Evolutionary conservation across 2,113 vertebrate species (phyloP).

Genomic region (Nesoenas mayeri): DNA sequence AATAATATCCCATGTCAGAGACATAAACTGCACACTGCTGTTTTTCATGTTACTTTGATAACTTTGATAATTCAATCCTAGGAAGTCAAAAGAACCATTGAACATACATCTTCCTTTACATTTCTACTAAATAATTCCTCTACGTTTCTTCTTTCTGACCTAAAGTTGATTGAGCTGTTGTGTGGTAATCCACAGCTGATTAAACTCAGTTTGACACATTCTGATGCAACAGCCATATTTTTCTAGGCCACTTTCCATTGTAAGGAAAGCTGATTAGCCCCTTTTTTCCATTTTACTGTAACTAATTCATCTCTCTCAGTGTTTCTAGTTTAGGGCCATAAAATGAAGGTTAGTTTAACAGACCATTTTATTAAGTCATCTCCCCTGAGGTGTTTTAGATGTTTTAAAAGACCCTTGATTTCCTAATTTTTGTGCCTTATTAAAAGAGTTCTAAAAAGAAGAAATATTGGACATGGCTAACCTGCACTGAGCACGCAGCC

Average conservation of each 20-base stretch:
- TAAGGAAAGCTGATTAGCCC: neutral
- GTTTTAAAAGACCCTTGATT: neutral
- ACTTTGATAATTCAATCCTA: neutral
- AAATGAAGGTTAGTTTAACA: constrained; percentile 19
- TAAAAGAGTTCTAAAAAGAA: neutral
- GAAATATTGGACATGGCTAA: neutral
- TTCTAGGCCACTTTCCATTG: neutral
- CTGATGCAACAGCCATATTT: constrained; percentile 20
- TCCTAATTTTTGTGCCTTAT: neutral
- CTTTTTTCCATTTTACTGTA: neutral
- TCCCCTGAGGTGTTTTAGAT: neutral
- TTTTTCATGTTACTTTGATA: neutral
- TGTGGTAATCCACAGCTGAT: constrained; percentile 7
- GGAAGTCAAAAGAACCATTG: neutral
- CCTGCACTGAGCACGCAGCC: neutral
- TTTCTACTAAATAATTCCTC: neutral
- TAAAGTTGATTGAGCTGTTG: constrained; percentile 12
- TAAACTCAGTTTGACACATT: constrained; percentile 25
- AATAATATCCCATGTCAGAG: neutral
- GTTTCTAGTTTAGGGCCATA: neutral
- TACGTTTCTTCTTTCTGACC: neutral
- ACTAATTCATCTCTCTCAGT: neutral
- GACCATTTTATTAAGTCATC: neutral
- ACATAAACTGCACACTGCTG: neutral
- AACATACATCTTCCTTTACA: neutral